Evolutionary conservation across 2,797 vertebrate genomes (phyloP).

Genomic region (Erithacus rubecula): DNA sequence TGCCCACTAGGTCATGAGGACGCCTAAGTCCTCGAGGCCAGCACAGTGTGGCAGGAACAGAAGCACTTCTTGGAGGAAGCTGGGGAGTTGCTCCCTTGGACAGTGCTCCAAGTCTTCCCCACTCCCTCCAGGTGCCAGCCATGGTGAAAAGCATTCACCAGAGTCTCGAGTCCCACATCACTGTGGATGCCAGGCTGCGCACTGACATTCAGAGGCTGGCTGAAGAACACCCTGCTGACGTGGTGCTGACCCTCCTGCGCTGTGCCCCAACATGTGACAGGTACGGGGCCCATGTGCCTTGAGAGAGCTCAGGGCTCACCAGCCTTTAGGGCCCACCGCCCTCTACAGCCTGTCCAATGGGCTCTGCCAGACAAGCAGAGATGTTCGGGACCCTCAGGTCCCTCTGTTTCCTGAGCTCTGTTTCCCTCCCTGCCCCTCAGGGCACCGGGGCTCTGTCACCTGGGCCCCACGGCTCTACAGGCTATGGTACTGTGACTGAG

Average conservation of each 20-base stretch:
- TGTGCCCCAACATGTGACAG: background rate
- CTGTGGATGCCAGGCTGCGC: background rate
- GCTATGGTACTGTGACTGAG: no score
- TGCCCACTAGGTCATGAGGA: fast-evolving
- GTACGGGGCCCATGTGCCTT: no score
- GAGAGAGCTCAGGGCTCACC: no score
- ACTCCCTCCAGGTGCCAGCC: background rate
- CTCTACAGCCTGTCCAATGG: no score
- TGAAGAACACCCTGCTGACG: background rate
- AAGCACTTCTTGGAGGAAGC: background rate
- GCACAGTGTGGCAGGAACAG: background rate
- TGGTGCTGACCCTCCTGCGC: background rate
- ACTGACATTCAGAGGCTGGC: background rate
- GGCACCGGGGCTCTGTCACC: no score
- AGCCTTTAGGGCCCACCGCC: no score
- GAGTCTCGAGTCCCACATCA: fast-evolving
- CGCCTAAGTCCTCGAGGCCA: background rate
- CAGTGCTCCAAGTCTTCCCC: background rate
- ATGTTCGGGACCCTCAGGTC: no score
- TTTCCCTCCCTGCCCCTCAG: no score
- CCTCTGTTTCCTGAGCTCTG: no score
- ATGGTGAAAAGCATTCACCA: background rate
- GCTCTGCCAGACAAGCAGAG: no score
- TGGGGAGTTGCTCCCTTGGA: background rate
- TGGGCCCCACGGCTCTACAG: no score